Base-by-base conservation (phyloP, 2,797 vertebrate species). In the Graptemys geographica region DNA sequence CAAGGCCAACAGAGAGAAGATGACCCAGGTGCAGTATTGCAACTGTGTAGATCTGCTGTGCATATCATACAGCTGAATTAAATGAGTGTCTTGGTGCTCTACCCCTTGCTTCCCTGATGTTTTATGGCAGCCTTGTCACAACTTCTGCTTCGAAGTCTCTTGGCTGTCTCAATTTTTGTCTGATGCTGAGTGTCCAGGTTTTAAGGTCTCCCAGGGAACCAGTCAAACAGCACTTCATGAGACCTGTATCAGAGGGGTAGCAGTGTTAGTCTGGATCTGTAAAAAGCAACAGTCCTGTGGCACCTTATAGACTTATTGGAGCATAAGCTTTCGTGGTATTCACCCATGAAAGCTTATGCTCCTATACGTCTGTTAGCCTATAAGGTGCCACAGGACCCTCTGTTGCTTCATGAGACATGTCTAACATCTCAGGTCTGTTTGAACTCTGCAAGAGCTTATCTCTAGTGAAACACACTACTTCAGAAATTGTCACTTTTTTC, bases 1-100 rank as follows among this genome's bases (percentile, higher is more conserved):
- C 89, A 98, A 98, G 91, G 97, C 98, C 90, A 98, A 98, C 98
- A 95, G 98, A 69, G 98, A 98, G 88, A 98, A 98, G 98, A 99
- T 98, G 69, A 72, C 69, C 19, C 69, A 72, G 69, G 69, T 72
- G 37, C 21, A 72, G 69, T 69, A 69, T 72, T 72, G 69, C n/a
- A 69, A 37, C 65, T n/a, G 21, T 59, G 59, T 62, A 7, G 9
- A 37, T 69, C 37, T 33, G 31, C 5, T 41, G 19, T 72, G 10
- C 37, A 11, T 41, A 21, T 23, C 5, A 4, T 41, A 6, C 18
- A 23, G 19, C 9, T 9, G 19, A 11, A n/a, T 69, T 37, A 10
- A 69, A 37, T 37, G 8, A 19, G 31, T 33, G 5, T 37, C 37
- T 74, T 74, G 11, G 21, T 44, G 25, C 5, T 44, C 41, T 44